Evolutionary conservation across 2,113 vertebrate species (phyloP), one percentile per base, ranked within the genome.

Genomic region (Pica pica): DNA sequence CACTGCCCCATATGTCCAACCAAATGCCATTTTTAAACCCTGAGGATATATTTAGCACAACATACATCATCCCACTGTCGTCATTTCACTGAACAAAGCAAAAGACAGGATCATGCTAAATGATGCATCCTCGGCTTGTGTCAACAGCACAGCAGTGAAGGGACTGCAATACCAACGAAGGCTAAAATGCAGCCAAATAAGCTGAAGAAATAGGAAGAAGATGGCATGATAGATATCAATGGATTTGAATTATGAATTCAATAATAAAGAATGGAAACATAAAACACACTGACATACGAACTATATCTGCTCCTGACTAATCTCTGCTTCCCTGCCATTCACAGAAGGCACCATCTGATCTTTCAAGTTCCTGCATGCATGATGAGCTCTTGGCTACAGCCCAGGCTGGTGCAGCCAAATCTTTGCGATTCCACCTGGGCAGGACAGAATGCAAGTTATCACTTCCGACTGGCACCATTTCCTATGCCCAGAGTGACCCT

Each of bases 11-110:
- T 93, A 94, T 93, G 94, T 87, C 94, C 94, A 93, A 88, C 86
- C 95, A 94, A 93, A 90, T 96, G 96, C 95, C 95, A 89, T 93
- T 95, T 97, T 95, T 93, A 94, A 96, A 94, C 69, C 68, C 86
- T 8, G 53, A 84, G 83, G 95, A 86, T 96, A 95, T 87, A 91
- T 95, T 96, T 96, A 96, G 93, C 77, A 85, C 76, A 60, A 80
- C 76, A 82, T 93, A 96, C 90, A 94, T 97, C 95, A 94, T 87
- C 90, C 83, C 16, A 10, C 92, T 95, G 94, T 70, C 94, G 80
- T 96, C 95, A 96, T 57, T 53, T 73, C 92, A 53, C 6, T 17
- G 86, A 92, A 95, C 93, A 94, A 94, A 95, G 83, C 69, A 90
- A 50, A 93, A 85, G 83, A 35, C 33, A 37, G 64, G 60, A 88